Evolutionary conservation across 2,888 invertebrate genomes (phyloP), one percentile per base, ranked within the genome.

Genomic region (Trachelus iudaicus): DNA sequence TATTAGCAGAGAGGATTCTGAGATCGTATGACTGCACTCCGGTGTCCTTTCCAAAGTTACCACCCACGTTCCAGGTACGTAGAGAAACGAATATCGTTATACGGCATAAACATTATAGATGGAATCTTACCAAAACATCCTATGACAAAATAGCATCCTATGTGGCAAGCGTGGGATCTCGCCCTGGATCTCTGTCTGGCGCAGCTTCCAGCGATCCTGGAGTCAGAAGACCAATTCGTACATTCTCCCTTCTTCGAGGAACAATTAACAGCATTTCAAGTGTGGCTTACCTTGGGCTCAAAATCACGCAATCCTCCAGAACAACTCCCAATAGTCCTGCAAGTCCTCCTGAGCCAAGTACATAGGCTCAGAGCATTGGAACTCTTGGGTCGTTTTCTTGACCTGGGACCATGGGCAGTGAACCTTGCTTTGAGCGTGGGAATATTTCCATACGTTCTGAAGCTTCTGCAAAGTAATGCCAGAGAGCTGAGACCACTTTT

Each of bases 151-250:
- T 75, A 96, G 88, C 97, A 97, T 92, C 95, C 96, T 78, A 97
- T 98, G 96, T 97, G 98, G 98, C 95, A 96, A 90, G 98, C 99
- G 1, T 99, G 99, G 99, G 99, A 99, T 92, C 94, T 98, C 87
- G 97, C 98, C 23, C 94, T 99, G 83, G 99, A 99, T 92, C 94
- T 98, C 85, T 98, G 98, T 88, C 93, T 99, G 84, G 95, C 97
- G 79, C 99, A 99, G 92, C 93, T 99, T 87, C 97, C 97, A 79
- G 94, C 94, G 77, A 95, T 97, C 88, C 91, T 96, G 83, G 94
- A 94, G 73, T 92, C 93, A 31, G 93, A 93, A 74, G 93, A 93
- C 79, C 93, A 93, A 13, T 96, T 95, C 89, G 92, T 93, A 37
- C 97, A 97, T 92, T 95, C 98, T 87, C 95, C 97, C 35, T 99